Evolutionary conservation across 1,140 invertebrate genomes (phyloP), one percentile per base, ranked within the genome.

Genomic region (Notospermus geniculatus): DNA sequence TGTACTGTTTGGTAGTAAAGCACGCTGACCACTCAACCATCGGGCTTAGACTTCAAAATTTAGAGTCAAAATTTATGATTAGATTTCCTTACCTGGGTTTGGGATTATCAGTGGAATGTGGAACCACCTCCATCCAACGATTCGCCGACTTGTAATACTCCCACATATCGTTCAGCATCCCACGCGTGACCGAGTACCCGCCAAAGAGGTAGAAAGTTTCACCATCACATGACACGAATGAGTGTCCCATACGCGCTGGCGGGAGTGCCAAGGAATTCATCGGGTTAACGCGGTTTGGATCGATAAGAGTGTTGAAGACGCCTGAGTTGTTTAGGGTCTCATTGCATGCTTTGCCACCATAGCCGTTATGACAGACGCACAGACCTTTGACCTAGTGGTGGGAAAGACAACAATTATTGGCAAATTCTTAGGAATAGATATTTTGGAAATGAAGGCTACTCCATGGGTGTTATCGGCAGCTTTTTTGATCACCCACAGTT

Each of bases 191-290:
- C 0, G 92, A 95, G 74, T 92, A 93, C 0, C 95, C 95, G 0
- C 93, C 94, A 82, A 96, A 97, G 85, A 97, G 88, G 90, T 93
- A 96, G 0, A 97, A 73, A 22, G 1, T 89, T 88, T 65, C 64
- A 19, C 72, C 71, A 15, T 69, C 72, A 82, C 95, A 92, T 0
- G 89, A 87, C 11, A 91, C 88, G 50, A 97, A 80, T 46, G 89
- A 90, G 73, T 96, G 93, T 0, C 94, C 94, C 72, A 96, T 94
- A 60, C 93, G 85, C 0, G 60, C 64, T 17, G 59, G 60, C 36
- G 32, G 27, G 9, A 22, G 19, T 45, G 29, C 58, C 23, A 41
- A 46, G n/a, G 58, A 22, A 25, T 22, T 50, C 22, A 22, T 54
- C 7, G 39, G 29, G 5, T 32, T 22, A 15, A 50, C 11, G 17